phyloP scores from a whole-genome alignment of 2,113 vertebrate genomes.

The Spizaetus ornatus region DNA sequence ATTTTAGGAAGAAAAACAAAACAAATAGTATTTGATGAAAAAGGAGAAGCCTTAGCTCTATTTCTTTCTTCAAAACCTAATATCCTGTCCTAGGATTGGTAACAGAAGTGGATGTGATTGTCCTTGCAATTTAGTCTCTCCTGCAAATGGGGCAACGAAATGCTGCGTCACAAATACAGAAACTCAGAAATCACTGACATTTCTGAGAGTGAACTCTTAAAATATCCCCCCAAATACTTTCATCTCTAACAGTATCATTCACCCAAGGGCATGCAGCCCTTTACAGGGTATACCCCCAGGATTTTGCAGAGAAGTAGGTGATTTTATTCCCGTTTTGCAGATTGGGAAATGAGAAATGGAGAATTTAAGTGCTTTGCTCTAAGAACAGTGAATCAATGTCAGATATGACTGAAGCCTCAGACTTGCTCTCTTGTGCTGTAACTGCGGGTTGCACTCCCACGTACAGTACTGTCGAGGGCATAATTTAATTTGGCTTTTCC shows the following conservation, averaged over 20 bases:
- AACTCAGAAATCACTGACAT: neutral
- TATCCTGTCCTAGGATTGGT: neutral
- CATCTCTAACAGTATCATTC: neutral
- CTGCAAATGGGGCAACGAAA: neutral
- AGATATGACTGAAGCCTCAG: neutral
- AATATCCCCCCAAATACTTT: neutral
- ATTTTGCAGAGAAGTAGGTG: neutral
- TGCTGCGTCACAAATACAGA: neutral
- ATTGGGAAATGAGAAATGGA: neutral
- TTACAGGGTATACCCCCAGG: neutral
- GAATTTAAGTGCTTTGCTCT: neutral
- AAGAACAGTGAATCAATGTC: neutral
- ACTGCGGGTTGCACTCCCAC: neutral
- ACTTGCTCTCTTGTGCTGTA: neutral
- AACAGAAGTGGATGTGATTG: neutral
- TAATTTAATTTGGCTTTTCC: neutral
- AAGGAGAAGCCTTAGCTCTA: neutral
- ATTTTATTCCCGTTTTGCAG: neutral
- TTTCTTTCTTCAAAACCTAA: neutral
- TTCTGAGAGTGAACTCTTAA: neutral
- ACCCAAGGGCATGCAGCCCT: neutral
- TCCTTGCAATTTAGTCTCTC: neutral
- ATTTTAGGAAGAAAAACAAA: neutral
- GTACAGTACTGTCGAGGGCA: accelerated
- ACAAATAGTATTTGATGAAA: neutral